These are phyloP conservation scores for Thysanoteuthis rhombus DNA, from an alignment of 2,888 invertebrate species.

Conservation along the genomic window DNA sequence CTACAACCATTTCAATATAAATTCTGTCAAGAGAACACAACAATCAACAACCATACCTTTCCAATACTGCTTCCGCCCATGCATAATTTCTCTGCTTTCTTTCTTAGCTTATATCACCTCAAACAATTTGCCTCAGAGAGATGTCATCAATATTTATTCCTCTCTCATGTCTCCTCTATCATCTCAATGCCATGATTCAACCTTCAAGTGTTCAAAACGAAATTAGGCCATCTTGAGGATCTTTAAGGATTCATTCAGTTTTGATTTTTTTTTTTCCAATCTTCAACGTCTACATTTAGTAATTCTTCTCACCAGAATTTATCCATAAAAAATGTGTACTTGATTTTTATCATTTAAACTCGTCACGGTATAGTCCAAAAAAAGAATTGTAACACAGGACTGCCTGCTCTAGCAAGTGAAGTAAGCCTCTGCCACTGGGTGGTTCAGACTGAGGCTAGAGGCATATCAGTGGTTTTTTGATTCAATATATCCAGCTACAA, in stretches of 20 bases:
- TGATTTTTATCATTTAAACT: no score
- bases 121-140: neutral
- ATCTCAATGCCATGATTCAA: neutral
- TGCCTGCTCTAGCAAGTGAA: no score
- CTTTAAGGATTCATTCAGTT: neutral
- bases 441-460: no score
- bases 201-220: neutral
- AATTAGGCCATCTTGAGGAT: neutral
- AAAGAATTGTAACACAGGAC: no score
- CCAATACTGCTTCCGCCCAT: neutral
- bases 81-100: neutral
- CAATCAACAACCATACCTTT: neutral
- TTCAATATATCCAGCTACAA: no score
- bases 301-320: neutral
- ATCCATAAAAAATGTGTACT: no score
- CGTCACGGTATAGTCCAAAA: no score
- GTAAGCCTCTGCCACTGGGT: no score
- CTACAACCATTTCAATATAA: neutral
- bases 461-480: no score
- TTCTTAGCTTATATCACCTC: neutral
- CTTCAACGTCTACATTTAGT: neutral
- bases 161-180: neutral
- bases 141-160: neutral
- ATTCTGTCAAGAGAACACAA: neutral
- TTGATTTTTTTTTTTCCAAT: no score